A percentile compares a stretch with the other conserved stretches of the same genome.
These are phyloP conservation scores for Callipepla squamata DNA, from an alignment of 2,113 vertebrate species.

Conservation along the genomic window DNA sequence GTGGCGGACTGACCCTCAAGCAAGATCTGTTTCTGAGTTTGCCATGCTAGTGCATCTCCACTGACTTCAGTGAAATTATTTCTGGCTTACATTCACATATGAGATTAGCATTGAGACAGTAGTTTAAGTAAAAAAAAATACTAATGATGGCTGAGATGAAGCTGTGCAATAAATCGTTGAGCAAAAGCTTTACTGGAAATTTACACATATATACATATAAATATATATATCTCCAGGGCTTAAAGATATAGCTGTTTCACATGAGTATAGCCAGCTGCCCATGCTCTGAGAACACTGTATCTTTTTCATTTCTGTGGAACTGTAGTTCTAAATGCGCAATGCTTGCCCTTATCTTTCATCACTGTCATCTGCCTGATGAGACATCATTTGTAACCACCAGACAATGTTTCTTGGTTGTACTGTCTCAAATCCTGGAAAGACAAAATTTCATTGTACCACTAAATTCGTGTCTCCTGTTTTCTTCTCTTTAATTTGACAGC, in stretches of 20 bases:
- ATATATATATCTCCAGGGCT: background rate
- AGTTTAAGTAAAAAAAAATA: constrained; percentile 1
- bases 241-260: background rate
- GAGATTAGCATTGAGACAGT: background rate
- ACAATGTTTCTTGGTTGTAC: background rate
- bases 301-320: background rate
- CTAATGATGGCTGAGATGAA: background rate
- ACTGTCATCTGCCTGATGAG: background rate
- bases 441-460: background rate
- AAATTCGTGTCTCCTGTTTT: background rate
- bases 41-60: background rate
- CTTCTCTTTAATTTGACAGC: background rate
- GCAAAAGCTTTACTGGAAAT: background rate
- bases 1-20: background rate
- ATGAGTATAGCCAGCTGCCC: background rate
- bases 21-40: background rate
- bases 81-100: background rate
- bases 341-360: background rate
- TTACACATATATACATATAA: background rate
- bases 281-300: background rate
- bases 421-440: background rate
- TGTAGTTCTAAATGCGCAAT: background rate
- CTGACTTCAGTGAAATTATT: background rate
- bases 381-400: background rate
- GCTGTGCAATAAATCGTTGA: background rate